phyloP scores from a whole-genome alignment of 2,113 vertebrate species.

The Amphiprion percula region DNA sequence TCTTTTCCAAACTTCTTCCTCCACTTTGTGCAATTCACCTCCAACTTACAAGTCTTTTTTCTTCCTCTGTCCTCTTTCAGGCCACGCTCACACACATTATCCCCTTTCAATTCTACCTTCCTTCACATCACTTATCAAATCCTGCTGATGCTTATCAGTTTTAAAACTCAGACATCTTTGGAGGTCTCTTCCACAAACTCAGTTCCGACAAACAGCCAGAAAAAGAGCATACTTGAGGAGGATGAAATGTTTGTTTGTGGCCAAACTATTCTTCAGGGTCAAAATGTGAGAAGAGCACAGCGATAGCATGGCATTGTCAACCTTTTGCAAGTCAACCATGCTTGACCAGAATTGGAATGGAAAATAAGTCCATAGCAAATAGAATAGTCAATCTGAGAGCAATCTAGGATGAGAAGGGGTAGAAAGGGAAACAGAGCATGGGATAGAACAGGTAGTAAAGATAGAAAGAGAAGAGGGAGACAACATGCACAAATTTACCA shows the following conservation, averaged over 20 bases:
- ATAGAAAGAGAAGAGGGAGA: background rate
- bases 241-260: constrained; percentile 23
- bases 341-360: constrained; percentile 21
- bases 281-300: constrained; percentile 6
- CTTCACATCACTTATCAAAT: constrained; percentile 14
- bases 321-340: constrained; percentile 4
- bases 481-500: background rate
- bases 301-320: background rate
- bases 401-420: constrained; percentile 4
- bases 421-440: background rate
- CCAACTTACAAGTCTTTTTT: background rate
- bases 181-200: constrained; percentile 21
- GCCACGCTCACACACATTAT: constrained; percentile 1
- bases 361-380: constrained; percentile 39
- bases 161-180: constrained; percentile 26
- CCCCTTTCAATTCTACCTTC: constrained; percentile 14
- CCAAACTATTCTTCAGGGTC: constrained; percentile 8
- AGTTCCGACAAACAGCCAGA: background rate
- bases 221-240: background rate
- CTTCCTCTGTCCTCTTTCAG: background rate
- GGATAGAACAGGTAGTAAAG: constrained; percentile 9
- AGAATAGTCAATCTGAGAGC: constrained; percentile 22
- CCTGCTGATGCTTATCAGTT: constrained; percentile 23
- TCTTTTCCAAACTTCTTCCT: too few species aligned
- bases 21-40: too few species aligned